A percentile compares a stretch with the other conserved stretches of the same genome.
phyloP scores from a whole-genome alignment of 2,888 invertebrate genomes.

The Drosophila anomalata region DNA sequence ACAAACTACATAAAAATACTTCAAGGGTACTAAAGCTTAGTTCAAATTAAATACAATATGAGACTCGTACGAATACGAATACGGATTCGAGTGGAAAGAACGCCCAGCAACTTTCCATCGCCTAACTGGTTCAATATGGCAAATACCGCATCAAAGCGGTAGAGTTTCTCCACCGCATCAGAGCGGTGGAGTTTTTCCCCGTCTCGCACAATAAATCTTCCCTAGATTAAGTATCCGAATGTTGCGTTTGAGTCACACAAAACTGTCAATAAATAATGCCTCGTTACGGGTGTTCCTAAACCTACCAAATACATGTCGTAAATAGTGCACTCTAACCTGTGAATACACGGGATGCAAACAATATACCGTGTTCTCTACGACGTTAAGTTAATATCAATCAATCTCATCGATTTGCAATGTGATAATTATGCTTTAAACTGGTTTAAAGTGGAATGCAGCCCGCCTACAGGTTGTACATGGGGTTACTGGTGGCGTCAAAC shows the following conservation, averaged over 20 bases:
- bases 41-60: conserved; percentile 30
- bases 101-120: conserved; percentile 2
- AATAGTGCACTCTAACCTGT: conserved; percentile 13
- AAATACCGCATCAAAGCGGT: conserved; percentile 55
- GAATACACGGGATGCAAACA: conserved; percentile 20
- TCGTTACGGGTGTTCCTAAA: conserved; percentile 22
- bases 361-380: conserved; percentile 7
- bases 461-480: conserved; percentile 81
- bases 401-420: conserved; percentile 65
- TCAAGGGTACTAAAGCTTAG: conserved; percentile 50
- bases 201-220: conserved; percentile 36
- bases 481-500: conserved; percentile 83
- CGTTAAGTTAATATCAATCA: conserved; percentile 52
- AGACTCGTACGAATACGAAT: conserved; percentile 22
- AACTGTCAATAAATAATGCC: conserved; percentile 51
- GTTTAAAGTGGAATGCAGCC: conserved; percentile 48
- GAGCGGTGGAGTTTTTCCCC: conserved; percentile 26
- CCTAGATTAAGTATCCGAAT: conserved; percentile 45
- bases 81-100: conserved; percentile 14
- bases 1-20: conserved; percentile 19
- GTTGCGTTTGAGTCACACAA: conserved; percentile 64
- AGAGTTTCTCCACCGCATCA: conserved; percentile 39
- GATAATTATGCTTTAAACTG: conserved; percentile 56
- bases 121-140: conserved; percentile 59
- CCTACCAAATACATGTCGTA: conserved; percentile 26